Evolutionary conservation across 2,113 vertebrate genomes (phyloP), one percentile per base, ranked within the genome.

Genomic region (Lipotes vexillifer): DNA sequence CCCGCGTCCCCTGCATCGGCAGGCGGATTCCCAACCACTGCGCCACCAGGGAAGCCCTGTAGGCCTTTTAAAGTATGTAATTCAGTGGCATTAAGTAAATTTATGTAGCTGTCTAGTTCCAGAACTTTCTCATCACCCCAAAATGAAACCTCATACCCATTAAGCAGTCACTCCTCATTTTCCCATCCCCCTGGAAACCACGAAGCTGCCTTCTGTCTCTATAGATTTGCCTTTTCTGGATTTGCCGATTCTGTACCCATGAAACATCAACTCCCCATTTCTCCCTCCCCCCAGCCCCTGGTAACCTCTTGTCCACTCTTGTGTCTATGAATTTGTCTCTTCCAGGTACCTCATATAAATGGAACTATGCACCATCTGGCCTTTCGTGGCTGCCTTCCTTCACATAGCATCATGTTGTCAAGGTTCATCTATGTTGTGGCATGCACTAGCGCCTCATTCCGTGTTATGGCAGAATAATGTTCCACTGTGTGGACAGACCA

Each of bases 401-500:
- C 17, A 8, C 33, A 1, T 2, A 27, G 25, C 66, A 8, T 2
- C 13, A 0, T 6, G 44, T 27, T 36, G 38, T 18, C n/a, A 7
- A 33, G 69, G 63, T 23, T 77, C 21, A 0, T 15, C 33, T 3
- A 0, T 0, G 57, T 1, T 0, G 13, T 29, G 57, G 18, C 5
- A 0, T 5, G 10, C 3, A 17, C 33, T 46, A 1, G 5, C 0
- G 9, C 21, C 3, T 18, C 31, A 1, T 46, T 82, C 71, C 71
- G 17, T 29, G 23, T 8, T 41, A 17, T 2, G n/a, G 55, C 66
- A 4, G 8, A 41, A 77, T 52, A 55, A 10, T 21, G 20, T 11
- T 44, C 52, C 20, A 1, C 11, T 12, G 18, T 5, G 2, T 8
- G 15, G 44, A 13, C 0, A 10, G 13, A 27, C 25, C 65, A 6